Evolutionary conservation across 2,888 invertebrate genomes (phyloP), one percentile per base, ranked within the genome.

Genomic region (Andrena marginata): DNA sequence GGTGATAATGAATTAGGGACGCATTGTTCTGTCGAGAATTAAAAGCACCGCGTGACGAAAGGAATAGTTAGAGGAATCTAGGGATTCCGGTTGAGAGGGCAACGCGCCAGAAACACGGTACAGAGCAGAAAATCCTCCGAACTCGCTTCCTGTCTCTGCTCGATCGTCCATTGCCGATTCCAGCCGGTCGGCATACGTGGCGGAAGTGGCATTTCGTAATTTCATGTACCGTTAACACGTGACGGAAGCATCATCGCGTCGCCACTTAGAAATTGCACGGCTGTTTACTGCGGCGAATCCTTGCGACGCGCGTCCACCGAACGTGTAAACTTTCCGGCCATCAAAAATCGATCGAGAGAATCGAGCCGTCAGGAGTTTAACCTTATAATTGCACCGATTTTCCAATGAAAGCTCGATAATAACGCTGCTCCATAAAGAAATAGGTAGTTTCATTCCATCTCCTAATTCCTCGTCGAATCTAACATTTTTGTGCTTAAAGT

Each of bases 231-330:
- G 71, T 73, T 62, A 69, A 67, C 84, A 87, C 87, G 88, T 86
- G 87, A 84, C 86, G 88, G 84, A 85, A 86, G 84, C 82, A 86
- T 86, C 74, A 77, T 82, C 70, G 65, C 29, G 68, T 16, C 26
- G 78, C 33, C 80, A 78, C 76, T 77, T 84, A 77, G 76, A 54
- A 78, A 84, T 81, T 68, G 74, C 62, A 74, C 78, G 85, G 80
- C 80, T 86, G 85, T 85, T 85, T 85, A 85, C 86, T 69, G 77
- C 62, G 72, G 60, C 51, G 13, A 26, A 13, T 59, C 68, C 76
- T 78, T 74, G 13, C 42, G 67, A 84, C 75, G 82, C 80, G 80
- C 63, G 67, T 48, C 82, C 82, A 74, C 6, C 26, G 29, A 54
- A 42, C 60, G 51, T 31, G 49, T 49, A 82, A 82, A 86, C 80